These are phyloP conservation scores for Trochalopteron elliotii DNA, from an alignment of 2,113 vertebrate species.

Conservation along the genomic window DNA sequence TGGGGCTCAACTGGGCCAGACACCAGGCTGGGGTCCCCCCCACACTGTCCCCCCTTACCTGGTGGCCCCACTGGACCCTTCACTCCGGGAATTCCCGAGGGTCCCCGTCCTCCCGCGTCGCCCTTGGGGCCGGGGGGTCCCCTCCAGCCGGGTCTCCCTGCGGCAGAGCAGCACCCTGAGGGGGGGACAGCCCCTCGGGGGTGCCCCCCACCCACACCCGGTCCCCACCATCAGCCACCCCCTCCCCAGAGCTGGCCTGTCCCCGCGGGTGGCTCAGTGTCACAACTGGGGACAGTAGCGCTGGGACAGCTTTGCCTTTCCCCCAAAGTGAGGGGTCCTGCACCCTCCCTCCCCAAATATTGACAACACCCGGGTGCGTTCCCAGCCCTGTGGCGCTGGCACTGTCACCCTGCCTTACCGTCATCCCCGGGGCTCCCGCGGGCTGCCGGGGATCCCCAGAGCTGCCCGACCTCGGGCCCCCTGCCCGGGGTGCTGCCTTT, in stretches of 20 bases:
- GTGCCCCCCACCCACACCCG: background rate
- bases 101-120: conserved; percentile 76
- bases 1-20: background rate
- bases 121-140: conserved; percentile 78
- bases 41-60: conserved; percentile 71
- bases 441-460: conserved; percentile 78
- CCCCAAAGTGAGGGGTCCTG: too few species aligned
- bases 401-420: conserved; percentile 27
- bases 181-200: background rate
- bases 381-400: background rate
- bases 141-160: background rate
- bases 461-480: conserved; percentile 47
- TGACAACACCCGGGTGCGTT: rapidly evolving
- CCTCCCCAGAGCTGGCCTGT: background rate
- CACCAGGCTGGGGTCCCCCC: background rate
- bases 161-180: background rate
- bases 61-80: conserved; percentile 80
- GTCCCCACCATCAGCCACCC: background rate
- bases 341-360: background rate
- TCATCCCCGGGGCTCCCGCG: conserved; percentile 82
- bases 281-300: background rate
- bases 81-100: conserved; percentile 76
- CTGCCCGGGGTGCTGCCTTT: conserved; percentile 23
- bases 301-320: background rate
- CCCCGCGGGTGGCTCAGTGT: background rate